Base-by-base conservation (phyloP, 92 coral and sea anemone genomes). In the Porites lobata region DNA sequence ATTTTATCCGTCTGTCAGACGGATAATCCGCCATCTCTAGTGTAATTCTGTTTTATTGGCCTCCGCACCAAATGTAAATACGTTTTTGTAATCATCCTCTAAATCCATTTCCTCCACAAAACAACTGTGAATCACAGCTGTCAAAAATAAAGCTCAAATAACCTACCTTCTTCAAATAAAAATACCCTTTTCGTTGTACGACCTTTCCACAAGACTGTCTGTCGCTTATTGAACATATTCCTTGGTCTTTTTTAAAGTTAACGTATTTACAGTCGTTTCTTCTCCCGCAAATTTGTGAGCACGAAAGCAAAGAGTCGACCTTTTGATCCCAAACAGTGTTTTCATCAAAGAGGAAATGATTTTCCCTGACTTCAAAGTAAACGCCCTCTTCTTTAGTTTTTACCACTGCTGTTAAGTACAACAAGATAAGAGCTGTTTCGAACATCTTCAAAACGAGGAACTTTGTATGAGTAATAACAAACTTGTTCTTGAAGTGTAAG, bases 111-210 rank as follows among this genome's bases (percentile, higher is more conserved):
- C 11, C 11, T 56, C 15, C 61, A 56, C 61, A 56, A 56, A 9
- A 56, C n/a, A 8, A 14, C 15, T 56, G 12, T 1, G 17, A 56
- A 14, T 10, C 14, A 14, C 47, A 4, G 47, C 47, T 8, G 61
- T 10, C 4, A 56, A 56, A 4, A 47, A 29, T 12, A 10, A 38
- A 3, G 22, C 54, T 7, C 11, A n/a, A 38, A 22, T 67, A 12
- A 24, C 85, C 6, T 52, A 82, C 86, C 86, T 82, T 71, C 61
- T 57, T 69, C 79, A 82, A 20, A 81, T 69, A 69, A 32, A 81
- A 57, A n/a, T 54, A 69, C 13, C n/a, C 86, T 4, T 26, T 20
- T 54, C 21, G 54, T 69, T 81, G 26, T 10, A 69, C 3, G 32
- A 15, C 12, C 54, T 9, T 24, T 18, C 32, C 5, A 57, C 9